A percentile compares a stretch with the other conserved stretches of the same genome.
phyloP scores from a whole-genome alignment of 2,113 vertebrate species.

The Lampris megalopsis region DNA sequence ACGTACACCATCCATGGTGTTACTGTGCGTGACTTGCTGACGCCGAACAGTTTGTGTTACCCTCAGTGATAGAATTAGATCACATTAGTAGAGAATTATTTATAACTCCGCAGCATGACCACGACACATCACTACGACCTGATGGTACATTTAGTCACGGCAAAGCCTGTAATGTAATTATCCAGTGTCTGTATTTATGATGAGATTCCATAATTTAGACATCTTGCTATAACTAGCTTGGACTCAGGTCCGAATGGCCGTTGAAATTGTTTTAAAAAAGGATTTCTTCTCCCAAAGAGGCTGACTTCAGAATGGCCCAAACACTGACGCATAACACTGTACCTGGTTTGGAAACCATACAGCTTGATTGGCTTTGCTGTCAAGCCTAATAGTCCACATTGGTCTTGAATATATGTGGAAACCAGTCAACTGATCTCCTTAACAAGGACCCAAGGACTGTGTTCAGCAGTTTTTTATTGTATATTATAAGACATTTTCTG shows the following conservation, averaged over 20 bases:
- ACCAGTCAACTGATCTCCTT: slow-evolving; percentile 41
- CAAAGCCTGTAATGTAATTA: slow-evolving; percentile 28
- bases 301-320: slow-evolving; percentile 33
- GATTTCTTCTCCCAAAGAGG: neutral
- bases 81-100: slow-evolving; percentile 64
- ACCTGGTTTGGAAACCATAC: slow-evolving; percentile 20
- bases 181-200: slow-evolving; percentile 23
- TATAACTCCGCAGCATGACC: slow-evolving; percentile 47
- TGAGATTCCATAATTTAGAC: slow-evolving; percentile 17
- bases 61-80: slow-evolving; percentile 67
- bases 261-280: neutral
- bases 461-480: slow-evolving; percentile 41
- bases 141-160: slow-evolving; percentile 49
- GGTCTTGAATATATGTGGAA: slow-evolving; percentile 25
- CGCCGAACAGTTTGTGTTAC: slow-evolving; percentile 61
- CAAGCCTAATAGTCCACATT: slow-evolving; percentile 32
- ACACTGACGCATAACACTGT: slow-evolving; percentile 26
- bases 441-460: slow-evolving; percentile 12
- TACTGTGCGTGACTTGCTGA: slow-evolving; percentile 50
- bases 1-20: slow-evolving; percentile 20
- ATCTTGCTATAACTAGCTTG: slow-evolving; percentile 11
- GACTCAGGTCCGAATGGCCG: slow-evolving; percentile 10
- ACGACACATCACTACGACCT: slow-evolving; percentile 14
- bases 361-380: slow-evolving; percentile 4
- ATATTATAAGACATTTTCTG: slow-evolving; percentile 53